Percentiles rank a stretch among this genome's conserved stretches.
phyloP scores from a whole-genome alignment of 2,797 vertebrate genomes.

The Cirrhinus molitorella region DNA sequence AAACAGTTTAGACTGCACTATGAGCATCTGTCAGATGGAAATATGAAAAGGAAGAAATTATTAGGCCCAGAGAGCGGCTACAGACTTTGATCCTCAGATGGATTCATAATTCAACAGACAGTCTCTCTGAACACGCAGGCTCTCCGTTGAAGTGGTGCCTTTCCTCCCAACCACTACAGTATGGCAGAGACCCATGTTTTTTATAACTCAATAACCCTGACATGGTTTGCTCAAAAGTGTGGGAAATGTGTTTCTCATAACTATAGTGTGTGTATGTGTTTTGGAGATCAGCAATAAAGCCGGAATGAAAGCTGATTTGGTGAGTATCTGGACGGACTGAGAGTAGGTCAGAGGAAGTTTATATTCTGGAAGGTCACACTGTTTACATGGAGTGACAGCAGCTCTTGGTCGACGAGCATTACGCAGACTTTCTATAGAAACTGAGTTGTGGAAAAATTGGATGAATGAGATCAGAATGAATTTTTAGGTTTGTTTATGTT shows the following conservation, averaged over 20 bases:
- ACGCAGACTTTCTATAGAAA: conserved; percentile 24
- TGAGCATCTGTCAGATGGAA: conserved; percentile 71
- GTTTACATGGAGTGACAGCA: conserved; percentile 65
- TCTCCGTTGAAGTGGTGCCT: conserved; percentile 43
- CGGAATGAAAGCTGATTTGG: conserved; percentile 61
- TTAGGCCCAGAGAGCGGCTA: conserved; percentile 58
- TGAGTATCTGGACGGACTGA: conserved; percentile 58
- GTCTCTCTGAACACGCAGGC: conserved; percentile 61
- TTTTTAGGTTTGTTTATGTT: neutral
- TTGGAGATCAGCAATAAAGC: conserved; percentile 60
- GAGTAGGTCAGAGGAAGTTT: conserved; percentile 73
- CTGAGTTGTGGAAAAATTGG: neutral
- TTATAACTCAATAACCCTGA: conserved; percentile 67
- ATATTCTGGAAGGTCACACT: conserved; percentile 65
- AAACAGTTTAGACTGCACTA: conserved; percentile 80
- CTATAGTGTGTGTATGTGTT: conserved; percentile 28
- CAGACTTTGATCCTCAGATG: conserved; percentile 71
- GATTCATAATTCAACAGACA: conserved; percentile 65
- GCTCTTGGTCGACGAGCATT: conserved; percentile 39
- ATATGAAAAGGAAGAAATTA: conserved; percentile 76
- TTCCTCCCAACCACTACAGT: conserved; percentile 69
- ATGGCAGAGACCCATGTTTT: conserved; percentile 65
- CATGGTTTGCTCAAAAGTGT: conserved; percentile 68
- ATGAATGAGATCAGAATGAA: neutral
- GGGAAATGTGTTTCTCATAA: conserved; percentile 77